Percentiles rank a stretch among this genome's conserved stretches.
Conservation (phyloP, 1,140 invertebrate species). For the Sinonovacula constricta region DNA sequence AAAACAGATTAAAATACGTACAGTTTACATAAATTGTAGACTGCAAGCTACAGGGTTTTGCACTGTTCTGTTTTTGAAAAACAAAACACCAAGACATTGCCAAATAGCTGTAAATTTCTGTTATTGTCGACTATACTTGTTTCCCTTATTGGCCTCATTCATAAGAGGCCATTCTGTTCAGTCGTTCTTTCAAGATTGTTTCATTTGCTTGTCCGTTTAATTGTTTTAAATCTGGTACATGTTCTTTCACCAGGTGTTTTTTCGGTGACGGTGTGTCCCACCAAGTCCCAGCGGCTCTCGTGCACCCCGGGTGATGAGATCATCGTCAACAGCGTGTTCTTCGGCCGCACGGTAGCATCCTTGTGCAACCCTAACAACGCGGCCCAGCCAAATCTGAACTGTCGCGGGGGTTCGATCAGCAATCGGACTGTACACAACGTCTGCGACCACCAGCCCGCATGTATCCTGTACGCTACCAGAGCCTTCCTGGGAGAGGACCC, state of each 20-base stretch:
- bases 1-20: too few relatives aligned
- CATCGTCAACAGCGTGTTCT: conserved; percentile 36
- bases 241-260: conserved; percentile 8
- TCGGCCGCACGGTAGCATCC: conserved; percentile 2
- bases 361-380: conserved; percentile 8
- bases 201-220: too few relatives aligned
- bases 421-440: conserved; percentile 10
- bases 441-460: conserved; percentile 37
- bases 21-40: too few relatives aligned
- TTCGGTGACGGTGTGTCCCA: conserved; percentile 13
- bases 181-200: too few relatives aligned
- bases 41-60: too few relatives aligned
- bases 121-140: too few relatives aligned
- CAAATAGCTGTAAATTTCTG: too few relatives aligned
- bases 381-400: conserved; percentile 11
- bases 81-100: too few relatives aligned
- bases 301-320: conserved; percentile 34
- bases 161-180: too few relatives aligned
- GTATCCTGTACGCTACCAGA: conserved; percentile 13
- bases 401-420: not conserved
- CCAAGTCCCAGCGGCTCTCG: not conserved
- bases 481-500: conserved; percentile 20
- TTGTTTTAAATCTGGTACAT: too few relatives aligned
- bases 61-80: too few relatives aligned
- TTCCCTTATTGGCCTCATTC: too few relatives aligned